Evolutionary conservation across 2,113 vertebrate species (phyloP).

Genomic region (Chloroceryle aenea): DNA sequence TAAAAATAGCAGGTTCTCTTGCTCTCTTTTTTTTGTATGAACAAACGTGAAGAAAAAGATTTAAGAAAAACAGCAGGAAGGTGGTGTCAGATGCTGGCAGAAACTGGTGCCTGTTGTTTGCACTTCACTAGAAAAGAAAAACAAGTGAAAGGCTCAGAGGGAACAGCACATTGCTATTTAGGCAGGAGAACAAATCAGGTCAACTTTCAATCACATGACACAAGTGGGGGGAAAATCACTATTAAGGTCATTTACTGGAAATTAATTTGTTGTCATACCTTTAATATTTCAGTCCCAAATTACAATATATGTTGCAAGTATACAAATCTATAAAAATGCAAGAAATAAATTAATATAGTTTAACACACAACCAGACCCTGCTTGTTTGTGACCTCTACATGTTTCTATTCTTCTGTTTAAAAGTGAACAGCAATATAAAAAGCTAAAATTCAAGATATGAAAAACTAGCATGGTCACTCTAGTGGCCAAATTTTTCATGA

Average conservation of each 20-base stretch:
- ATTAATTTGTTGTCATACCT: neutral
- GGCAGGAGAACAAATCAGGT: constrained; percentile 54
- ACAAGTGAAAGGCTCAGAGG: constrained; percentile 2
- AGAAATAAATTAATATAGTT: neutral
- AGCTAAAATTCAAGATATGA: neutral
- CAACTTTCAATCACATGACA: constrained; percentile 38
- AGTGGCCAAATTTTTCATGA: neutral
- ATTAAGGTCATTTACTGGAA: constrained; percentile 3
- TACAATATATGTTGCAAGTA: neutral
- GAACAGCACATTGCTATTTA: constrained; percentile 18
- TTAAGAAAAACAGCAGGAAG: constrained; percentile 25
- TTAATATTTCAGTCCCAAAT: neutral
- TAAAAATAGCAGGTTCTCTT: neutral
- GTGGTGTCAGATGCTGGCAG: constrained; percentile 7
- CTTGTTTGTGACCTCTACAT: neutral
- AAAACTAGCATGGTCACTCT: neutral
- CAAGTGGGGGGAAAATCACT: rapidly evolving
- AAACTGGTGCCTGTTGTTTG: constrained; percentile 30
- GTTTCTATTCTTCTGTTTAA: neutral
- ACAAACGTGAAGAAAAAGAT: neutral
- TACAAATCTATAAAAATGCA: neutral
- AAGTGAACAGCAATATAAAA: neutral
- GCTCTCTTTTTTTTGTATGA: neutral
- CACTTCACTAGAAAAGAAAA: constrained; percentile 30
- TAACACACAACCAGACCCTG: neutral